Conservation (phyloP, 2,888 invertebrate species). For the Achlya flavicornis region DNA sequence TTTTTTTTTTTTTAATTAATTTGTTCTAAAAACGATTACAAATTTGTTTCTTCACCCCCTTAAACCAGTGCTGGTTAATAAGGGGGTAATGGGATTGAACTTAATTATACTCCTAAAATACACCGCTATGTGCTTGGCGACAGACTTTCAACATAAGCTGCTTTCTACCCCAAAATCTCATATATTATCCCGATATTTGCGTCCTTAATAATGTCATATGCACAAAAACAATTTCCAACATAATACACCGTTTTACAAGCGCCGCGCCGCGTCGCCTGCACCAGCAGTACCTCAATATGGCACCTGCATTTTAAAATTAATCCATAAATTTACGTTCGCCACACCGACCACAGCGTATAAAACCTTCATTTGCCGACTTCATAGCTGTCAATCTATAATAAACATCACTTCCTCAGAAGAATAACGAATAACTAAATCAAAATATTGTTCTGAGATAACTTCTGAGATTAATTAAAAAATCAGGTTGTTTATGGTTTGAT, state of each 20-base stretch:
- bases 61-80: too few relatives aligned
- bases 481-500: not conserved
- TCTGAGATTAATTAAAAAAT: not conserved
- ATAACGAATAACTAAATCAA: too few relatives aligned
- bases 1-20: too few relatives aligned
- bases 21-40: too few relatives aligned
- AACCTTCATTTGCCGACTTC: not conserved
- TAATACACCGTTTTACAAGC: not conserved
- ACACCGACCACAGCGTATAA: not conserved
- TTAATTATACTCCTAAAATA: too few relatives aligned
- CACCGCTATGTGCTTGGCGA: not conserved
- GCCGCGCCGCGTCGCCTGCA: not conserved
- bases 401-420: not conserved
- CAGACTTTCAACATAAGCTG: not conserved
- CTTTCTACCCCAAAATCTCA: not conserved
- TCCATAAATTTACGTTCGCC: conserved; percentile 2
- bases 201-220: not conserved
- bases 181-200: not conserved
- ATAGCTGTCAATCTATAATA: not conserved
- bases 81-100: too few relatives aligned
- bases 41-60: too few relatives aligned
- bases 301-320: not conserved
- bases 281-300: not conserved
- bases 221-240: not conserved
- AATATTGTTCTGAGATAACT: too few relatives aligned